phyloP scores from a whole-genome alignment of 2,888 invertebrate genomes.

The Patella ulyssiponensis region DNA sequence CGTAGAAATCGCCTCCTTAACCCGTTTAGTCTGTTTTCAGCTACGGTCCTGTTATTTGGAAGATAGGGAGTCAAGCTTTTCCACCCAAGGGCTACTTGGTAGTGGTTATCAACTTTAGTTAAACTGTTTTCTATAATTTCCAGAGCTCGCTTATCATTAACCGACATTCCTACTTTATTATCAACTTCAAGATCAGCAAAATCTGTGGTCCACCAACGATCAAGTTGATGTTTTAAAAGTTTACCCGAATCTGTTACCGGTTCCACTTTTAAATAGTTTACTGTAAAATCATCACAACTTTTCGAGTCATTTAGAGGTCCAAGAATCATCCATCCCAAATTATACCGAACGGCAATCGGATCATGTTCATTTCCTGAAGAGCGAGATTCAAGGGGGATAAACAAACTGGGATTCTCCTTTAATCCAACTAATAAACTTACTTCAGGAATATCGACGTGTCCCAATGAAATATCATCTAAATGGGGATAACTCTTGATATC shows the following conservation, averaged over 20 bases:
- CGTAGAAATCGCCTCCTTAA: background rate
- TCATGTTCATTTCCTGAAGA: background rate
- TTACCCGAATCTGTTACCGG: background rate
- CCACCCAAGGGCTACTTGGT: background rate
- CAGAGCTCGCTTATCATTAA: background rate
- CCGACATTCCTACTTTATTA: background rate
- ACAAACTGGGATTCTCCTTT: too few relatives aligned
- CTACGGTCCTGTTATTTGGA: background rate
- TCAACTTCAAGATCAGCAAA: background rate
- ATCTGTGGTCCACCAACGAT: background rate
- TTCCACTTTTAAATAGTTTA: background rate
- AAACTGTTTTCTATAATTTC: background rate
- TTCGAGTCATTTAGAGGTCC: background rate
- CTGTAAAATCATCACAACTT: background rate
- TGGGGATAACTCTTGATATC: background rate
- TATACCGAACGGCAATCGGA: background rate
- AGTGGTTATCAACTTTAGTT: background rate
- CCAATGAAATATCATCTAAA: background rate
- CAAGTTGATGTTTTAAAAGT: background rate
- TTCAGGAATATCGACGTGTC: too few relatives aligned
- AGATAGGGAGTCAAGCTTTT: background rate
- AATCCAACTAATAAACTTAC: too few relatives aligned
- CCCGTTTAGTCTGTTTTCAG: background rate
- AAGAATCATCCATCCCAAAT: background rate
- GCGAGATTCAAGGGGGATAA: too few relatives aligned